Conservation (phyloP, 2,797 vertebrate species). For the Perodicticus potto region DNA sequence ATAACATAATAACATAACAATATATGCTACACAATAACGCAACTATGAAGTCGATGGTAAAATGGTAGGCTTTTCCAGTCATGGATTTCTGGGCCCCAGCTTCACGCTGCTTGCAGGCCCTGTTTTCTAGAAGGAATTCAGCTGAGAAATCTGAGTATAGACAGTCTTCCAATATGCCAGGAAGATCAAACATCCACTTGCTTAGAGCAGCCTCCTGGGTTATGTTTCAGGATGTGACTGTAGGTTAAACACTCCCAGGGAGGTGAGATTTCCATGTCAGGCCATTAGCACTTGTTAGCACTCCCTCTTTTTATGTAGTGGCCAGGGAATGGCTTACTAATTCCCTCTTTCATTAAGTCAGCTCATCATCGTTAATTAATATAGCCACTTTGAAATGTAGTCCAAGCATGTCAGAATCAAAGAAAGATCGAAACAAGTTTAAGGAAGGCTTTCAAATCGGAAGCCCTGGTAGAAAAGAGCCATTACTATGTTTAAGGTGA, state of each 20-base stretch:
- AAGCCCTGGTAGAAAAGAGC: background rate
- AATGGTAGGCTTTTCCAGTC: background rate
- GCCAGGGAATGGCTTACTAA: background rate
- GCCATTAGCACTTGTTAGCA: background rate
- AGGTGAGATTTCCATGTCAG: background rate
- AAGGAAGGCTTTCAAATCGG: slow-evolving; percentile 2
- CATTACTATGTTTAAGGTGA: background rate
- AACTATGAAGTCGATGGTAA: background rate
- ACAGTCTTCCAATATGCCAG: background rate
- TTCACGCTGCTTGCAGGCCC: background rate
- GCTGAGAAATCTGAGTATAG: background rate
- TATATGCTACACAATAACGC: background rate
- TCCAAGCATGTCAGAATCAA: background rate
- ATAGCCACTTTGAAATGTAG: background rate
- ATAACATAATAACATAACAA: background rate
- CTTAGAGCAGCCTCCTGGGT: background rate
- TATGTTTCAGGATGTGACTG: background rate
- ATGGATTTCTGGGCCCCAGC: background rate
- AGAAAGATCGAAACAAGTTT: background rate
- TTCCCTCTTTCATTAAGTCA: slow-evolving; percentile 55
- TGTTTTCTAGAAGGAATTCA: background rate
- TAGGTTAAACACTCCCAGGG: background rate
- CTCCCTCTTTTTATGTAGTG: background rate
- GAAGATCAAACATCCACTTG: slow-evolving; percentile 1
- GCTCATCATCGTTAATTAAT: slow-evolving; percentile 41